These are phyloP conservation scores for Xanthia icteritia DNA, from an alignment of 2,888 invertebrate species.

Conservation along the genomic window DNA sequence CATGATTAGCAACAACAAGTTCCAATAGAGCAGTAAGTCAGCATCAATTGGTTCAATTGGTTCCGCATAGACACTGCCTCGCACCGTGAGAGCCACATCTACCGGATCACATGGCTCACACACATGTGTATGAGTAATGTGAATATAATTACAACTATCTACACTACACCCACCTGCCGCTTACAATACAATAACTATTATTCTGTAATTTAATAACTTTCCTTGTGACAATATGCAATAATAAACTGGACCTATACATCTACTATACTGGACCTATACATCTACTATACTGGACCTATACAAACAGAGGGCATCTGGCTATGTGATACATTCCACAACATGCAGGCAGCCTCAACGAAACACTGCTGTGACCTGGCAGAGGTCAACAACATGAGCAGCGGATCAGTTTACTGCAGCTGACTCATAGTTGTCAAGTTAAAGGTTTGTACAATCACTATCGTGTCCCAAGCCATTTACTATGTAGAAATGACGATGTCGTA, in stretches of 20 bases:
- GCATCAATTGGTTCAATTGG: constrained; percentile 69
- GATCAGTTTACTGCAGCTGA: constrained; percentile 19
- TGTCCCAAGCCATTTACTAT: constrained; percentile 5
- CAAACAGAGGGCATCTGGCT: background rate
- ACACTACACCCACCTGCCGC: background rate
- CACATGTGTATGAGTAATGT: background rate
- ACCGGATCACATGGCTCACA: constrained; percentile 1
- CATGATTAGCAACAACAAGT: constrained; percentile 26
- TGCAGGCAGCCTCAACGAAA: background rate
- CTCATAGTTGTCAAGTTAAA: constrained; percentile 2
- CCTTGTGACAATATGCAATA: constrained; percentile 26
- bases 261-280: no score
- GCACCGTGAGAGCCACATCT: background rate
- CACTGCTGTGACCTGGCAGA: constrained; percentile 10
- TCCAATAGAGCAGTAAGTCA: constrained; percentile 50
- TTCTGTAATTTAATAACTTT: constrained; percentile 34
- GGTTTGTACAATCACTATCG: background rate
- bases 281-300: no score
- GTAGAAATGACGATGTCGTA: constrained; percentile 18
- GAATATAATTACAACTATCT: background rate
- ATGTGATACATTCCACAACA: background rate
- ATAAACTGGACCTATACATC: constrained; percentile 10
- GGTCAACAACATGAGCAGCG: constrained; percentile 35
- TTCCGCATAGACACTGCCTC: constrained; percentile 30
- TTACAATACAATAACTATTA: constrained; percentile 33